A percentile compares a stretch with the other conserved stretches of the same genome.
phyloP scores from a whole-genome alignment of 2,113 vertebrate genomes.

The Dolichotis patagonum region DNA sequence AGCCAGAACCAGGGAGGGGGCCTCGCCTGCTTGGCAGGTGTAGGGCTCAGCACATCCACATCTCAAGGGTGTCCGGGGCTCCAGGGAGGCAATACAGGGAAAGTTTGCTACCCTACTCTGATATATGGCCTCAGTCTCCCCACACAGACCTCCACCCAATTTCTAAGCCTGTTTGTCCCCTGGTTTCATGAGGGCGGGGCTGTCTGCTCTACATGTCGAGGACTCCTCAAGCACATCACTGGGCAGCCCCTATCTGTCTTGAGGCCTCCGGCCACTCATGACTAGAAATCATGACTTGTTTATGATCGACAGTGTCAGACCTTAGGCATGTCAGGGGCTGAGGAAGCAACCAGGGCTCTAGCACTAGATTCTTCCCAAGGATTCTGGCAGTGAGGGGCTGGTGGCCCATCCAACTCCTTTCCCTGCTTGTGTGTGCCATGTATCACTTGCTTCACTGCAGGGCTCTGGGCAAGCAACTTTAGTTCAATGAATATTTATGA shows the following conservation, averaged over 20 bases:
- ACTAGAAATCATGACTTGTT: conserved; percentile 54
- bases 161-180: not conserved
- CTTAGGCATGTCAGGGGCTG: conserved; percentile 51
- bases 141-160: not conserved
- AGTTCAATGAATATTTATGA: not conserved
- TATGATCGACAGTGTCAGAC: conserved; percentile 42
- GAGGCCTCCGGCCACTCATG: conserved; percentile 45
- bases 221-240: conserved; percentile 38
- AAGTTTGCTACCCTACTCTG: rapidly evolving
- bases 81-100: not conserved
- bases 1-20: not conserved
- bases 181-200: not conserved
- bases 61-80: not conserved
- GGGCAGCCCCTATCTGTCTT: conserved; percentile 48
- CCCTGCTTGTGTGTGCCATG: not conserved
- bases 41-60: not conserved
- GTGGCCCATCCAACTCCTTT: not conserved
- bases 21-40: not conserved
- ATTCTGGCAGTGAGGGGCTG: not conserved
- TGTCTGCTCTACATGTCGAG: not conserved
- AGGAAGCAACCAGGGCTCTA: not conserved
- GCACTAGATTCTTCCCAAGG: not conserved
- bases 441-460: not conserved
- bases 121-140: conserved; percentile 6
- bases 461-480: not conserved